Evolutionary conservation across 2,797 vertebrate genomes (phyloP).

Genomic region (Diplodus sargus): DNA sequence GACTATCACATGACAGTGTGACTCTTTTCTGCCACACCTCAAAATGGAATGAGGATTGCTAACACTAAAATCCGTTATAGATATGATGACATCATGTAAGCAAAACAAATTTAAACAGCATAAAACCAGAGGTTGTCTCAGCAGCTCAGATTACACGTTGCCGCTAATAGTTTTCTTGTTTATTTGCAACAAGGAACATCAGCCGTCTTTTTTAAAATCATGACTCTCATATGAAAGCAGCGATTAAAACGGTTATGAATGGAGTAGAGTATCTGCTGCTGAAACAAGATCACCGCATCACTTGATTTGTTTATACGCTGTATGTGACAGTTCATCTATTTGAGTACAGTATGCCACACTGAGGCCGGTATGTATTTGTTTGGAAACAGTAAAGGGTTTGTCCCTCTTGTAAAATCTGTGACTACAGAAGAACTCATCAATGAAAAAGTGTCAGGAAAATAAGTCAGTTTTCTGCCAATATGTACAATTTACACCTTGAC

Average conservation of each 20-base stretch:
- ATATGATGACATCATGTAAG: slow-evolving; percentile 15
- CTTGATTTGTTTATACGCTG: slow-evolving; percentile 1
- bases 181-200: slow-evolving; percentile 39
- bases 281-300: not conserved
- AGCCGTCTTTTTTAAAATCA: slow-evolving; percentile 22
- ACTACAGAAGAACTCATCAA: not conserved
- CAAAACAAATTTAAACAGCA: slow-evolving; percentile 35
- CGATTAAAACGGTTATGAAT: not conserved
- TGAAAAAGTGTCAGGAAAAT: slow-evolving; percentile 1
- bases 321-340: slow-evolving; percentile 13
- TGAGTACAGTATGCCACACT: not conserved
- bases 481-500: not conserved
- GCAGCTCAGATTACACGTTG: slow-evolving; percentile 22
- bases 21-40: not conserved
- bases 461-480: not conserved
- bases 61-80: slow-evolving; percentile 13
- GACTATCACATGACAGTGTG: not conserved
- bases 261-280: not conserved
- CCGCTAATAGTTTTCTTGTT: slow-evolving; percentile 32
- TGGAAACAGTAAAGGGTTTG: not conserved
- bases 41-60: not conserved
- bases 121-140: slow-evolving; percentile 29
- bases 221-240: slow-evolving; percentile 27
- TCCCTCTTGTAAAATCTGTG: not conserved
- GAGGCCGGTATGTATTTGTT: not conserved